Evolutionary conservation across 1,140 invertebrate species (phyloP), one percentile per base, ranked within the genome.

Genomic region (Pseudachorutes palmiensis): DNA sequence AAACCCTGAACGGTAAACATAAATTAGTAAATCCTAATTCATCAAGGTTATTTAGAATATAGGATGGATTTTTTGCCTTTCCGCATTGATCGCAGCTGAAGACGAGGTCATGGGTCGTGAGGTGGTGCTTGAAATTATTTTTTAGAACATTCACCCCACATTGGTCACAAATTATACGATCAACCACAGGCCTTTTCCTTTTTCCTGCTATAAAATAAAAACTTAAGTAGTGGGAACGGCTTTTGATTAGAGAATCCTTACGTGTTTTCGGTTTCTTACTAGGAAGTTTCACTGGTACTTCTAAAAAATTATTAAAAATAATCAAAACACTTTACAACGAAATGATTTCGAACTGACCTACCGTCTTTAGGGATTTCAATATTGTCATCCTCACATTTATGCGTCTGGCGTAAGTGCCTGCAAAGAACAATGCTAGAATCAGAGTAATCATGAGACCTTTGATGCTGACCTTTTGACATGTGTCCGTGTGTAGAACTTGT

Each of bases 101-200:
- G 24, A 55, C 5, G 51, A 55, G 9, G 3, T 55, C 51, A 55
- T 55, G 51, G 24, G 51, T 55, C 5, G 51, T 19, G 12, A 55
- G 51, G 24, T 55, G 51, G 24, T 55, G 51, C 51, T 55, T 55
- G 51, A 55, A 55, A 55, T 55, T 55, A 26, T 55, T 55, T 55
- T 55, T 55, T 3, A 55, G 24, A 24, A 55, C 51, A 22, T 3
- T 19, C 51, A 22, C 51, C 24, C 51, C 51, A 55, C 51, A 55
- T 22, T 55, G 51, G 5, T 55, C 51, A 22, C 51, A 55, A 24
- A 55, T 22, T 24, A 55, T 24, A 14, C 51, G 51, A 55, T 12
- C 51, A 5, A 26, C 51, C 24, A 22, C 3, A 5, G 12, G 3
- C 51, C 51, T 12, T 5, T 9, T 5, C 24, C 5, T 26, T 19